These are phyloP conservation scores for Rhabdophis nuchalis DNA, from an alignment of 2,797 vertebrate species.

Conservation along the genomic window DNA sequence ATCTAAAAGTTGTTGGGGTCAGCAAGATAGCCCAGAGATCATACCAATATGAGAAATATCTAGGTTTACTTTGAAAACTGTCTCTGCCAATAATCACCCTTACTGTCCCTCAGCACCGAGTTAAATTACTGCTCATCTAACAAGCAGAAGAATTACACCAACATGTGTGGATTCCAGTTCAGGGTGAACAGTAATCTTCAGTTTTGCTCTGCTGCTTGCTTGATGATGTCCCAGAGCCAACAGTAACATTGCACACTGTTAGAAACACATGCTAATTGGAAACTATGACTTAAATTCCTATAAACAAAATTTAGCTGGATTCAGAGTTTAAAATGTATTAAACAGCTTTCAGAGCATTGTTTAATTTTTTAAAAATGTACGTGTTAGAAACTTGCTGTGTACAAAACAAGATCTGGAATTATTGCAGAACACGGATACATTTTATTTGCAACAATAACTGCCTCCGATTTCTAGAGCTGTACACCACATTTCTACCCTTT, in stretches of 20 bases:
- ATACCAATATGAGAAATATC: background rate
- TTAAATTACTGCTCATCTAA: background rate
- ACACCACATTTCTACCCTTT: background rate
- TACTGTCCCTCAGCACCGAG: background rate
- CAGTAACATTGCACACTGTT: background rate
- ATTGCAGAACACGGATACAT: background rate
- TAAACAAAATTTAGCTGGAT: background rate
- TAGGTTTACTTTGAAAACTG: background rate
- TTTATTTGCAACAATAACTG: background rate
- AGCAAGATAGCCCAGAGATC: background rate
- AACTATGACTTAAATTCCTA: background rate
- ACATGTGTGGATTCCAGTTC: background rate
- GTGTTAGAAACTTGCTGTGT: background rate
- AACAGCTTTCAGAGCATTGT: background rate
- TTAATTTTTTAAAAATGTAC: background rate
- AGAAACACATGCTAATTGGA: background rate
- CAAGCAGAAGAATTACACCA: background rate
- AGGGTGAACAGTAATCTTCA: background rate
- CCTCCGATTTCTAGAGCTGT: rapidly evolving
- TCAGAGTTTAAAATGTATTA: background rate
- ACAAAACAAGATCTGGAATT: background rate
- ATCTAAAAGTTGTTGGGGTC: background rate
- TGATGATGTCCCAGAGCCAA: background rate
- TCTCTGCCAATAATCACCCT: background rate
- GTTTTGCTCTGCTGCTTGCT: background rate